Base-by-base conservation (phyloP, 2,113 vertebrate species). In the Syngnathus floridae region DNA sequence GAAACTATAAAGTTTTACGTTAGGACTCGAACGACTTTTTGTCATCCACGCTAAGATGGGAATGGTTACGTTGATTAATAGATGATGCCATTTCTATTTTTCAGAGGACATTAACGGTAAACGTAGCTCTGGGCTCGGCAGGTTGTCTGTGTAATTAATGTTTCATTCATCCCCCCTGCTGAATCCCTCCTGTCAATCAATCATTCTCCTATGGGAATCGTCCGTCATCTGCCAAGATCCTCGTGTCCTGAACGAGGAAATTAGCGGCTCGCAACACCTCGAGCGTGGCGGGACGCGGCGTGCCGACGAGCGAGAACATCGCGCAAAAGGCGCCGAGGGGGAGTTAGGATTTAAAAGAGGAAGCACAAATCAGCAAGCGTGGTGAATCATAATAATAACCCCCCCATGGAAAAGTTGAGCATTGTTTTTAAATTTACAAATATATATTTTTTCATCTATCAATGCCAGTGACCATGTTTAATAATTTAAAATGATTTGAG, bases 181-280 rank as follows among this genome's bases (percentile, higher is more conserved):
- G 57, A 48, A 71, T n/a, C 67, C 37, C 64, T 49, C 55, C 78
- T 69, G 80, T 84, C 86, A 87, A 63, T 86, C 82, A 78, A 21
- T 8, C 46, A 0, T 7, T 0, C 17, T 56, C 81, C 65, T 71
- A 55, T 37, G 83, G 78, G 78, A 77, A 71, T 48, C 40, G 2
- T 49, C 62, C 66, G 22, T 74, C 69, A 64, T 77, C 75, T 79
- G 67, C 7, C 62, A 52, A 71, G 64, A 60, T 70, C 72, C 72
- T 51, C 13, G 75, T 41, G 72, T 71, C 22, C 71, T 19, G 26
- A 72, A 68, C 0, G 69, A 76, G 73, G 65, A 84, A 77, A 79
- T 76, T 40, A 81, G 58, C 54, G 10, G 26, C 45, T 0, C 46
- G 69, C 77, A 67, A 38, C 21, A 0, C 67, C 71, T 82, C 83